Evolutionary conservation across 2,113 vertebrate species (phyloP), one percentile per base, ranked within the genome.

Genomic region (Hydrochoerus hydrochaeris): DNA sequence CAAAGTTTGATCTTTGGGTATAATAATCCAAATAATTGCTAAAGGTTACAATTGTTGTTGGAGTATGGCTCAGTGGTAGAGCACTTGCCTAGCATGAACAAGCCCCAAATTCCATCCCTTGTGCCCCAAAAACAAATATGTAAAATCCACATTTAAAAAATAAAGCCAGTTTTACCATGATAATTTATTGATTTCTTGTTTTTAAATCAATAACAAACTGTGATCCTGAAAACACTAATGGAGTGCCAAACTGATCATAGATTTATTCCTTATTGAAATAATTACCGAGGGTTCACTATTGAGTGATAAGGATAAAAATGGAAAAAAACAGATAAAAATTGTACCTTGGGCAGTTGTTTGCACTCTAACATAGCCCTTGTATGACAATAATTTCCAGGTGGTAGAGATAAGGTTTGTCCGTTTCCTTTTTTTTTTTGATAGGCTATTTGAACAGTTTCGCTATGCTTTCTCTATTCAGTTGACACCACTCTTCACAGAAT

Each of bases 121-220:
- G 28, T 10, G 44, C 13, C 44, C 44, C 24, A 30, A 13, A 49
- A 77, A 49, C 17, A 77, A 77, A 77, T 77, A 46, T 0, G 49
- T 77, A 46, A 49, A 26, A 44, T 46, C 41, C 12, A 77, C 41
- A 38, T 38, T 69, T 19, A 69, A 69, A 69, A n/a, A 71, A 71
- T 20, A n/a, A 58, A 49, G 20, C 4, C 2, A 32, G 22, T 3
- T 20, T 91, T 87, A 67, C 19, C 28, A 24, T 38, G 10, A 96
- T 87, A 90, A 89, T 35, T 85, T 7, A 87, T 22, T 65, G 90
- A 75, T 83, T 96, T 93, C 35, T 67, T n/a, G 10, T 77, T 69
- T 95, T 35, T 67, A 91, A 90, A 67, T 58, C 3, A 83, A 14
- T 32, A 65, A 35, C 2, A 92, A 94, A 83, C 24, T 91, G 52